These are phyloP conservation scores for Drosophila hawaiiensis DNA, from an alignment of 2,888 invertebrate species.

Conservation along the genomic window DNA sequence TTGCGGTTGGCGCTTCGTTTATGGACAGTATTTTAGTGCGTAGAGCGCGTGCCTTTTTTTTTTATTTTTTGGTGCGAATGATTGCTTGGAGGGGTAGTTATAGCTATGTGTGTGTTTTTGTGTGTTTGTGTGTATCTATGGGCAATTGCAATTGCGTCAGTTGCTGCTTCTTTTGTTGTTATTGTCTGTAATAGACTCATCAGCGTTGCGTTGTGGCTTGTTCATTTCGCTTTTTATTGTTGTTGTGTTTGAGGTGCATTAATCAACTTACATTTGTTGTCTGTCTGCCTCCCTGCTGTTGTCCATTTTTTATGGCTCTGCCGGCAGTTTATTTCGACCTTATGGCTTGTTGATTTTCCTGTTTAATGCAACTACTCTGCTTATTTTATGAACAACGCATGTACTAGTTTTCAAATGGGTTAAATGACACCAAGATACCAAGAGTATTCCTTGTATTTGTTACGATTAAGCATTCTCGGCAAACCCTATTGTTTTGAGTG, in stretches of 20 bases:
- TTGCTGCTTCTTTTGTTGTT: constrained; percentile 56
- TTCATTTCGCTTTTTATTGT: constrained; percentile 57
- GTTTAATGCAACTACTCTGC: constrained; percentile 16
- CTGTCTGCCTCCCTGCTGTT: constrained; percentile 4
- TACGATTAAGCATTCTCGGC: neutral
- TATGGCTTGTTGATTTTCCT: constrained; percentile 30
- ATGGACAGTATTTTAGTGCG: constrained; percentile 63
- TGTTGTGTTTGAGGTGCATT: constrained; percentile 66
- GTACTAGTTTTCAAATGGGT: too few species aligned
- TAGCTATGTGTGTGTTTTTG: neutral
- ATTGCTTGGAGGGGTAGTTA: constrained; percentile 41
- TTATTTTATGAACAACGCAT: neutral
- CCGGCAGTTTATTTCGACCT: constrained; percentile 18
- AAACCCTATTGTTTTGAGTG: neutral
- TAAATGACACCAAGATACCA: neutral
- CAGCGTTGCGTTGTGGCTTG: constrained; percentile 56
- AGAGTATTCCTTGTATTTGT: neutral
- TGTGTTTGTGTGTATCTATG: constrained; percentile 6
- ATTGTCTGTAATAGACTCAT: constrained; percentile 74
- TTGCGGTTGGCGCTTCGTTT: constrained; percentile 67
- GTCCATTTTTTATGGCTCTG: constrained; percentile 56
- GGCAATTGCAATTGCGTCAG: constrained; percentile 58
- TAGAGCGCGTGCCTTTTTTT: constrained; percentile 36
- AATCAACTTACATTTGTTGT: constrained; percentile 71
- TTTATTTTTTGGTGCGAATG: constrained; percentile 19